These are phyloP conservation scores for Sapayoa aenigma DNA, from an alignment of 2,113 vertebrate genomes.

Conservation along the genomic window DNA sequence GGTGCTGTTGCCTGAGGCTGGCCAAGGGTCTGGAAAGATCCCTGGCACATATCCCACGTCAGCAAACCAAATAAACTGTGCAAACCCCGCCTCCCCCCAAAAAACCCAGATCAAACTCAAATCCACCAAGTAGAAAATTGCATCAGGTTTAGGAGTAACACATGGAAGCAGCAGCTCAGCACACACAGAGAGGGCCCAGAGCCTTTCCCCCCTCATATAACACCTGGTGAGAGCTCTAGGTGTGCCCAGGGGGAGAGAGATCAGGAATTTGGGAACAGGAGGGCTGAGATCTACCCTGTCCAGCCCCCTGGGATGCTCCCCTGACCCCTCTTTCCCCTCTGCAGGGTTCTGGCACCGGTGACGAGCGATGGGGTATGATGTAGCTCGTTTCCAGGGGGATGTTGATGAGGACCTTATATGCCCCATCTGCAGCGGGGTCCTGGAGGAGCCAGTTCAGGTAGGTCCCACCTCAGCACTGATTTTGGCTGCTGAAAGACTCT, in stretches of 20 bases:
- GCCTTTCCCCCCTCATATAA: neutral
- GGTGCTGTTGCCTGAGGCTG: neutral
- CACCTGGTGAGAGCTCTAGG: neutral
- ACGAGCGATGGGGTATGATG: slow-evolving; percentile 99
- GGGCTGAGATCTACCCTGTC: neutral
- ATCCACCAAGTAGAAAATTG: neutral
- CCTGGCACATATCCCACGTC: rapidly evolving
- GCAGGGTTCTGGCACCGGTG: slow-evolving; percentile 80
- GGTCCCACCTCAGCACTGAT: neutral
- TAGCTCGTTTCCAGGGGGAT: slow-evolving; percentile 96
- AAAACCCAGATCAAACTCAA: too few relatives aligned
- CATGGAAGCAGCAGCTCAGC: neutral
- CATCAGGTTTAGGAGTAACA: neutral
- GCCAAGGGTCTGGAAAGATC: neutral
- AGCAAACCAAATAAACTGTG: neutral
- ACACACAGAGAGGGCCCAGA: neutral
- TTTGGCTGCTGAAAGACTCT: neutral
- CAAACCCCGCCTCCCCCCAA: too few relatives aligned
- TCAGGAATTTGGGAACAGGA: neutral
- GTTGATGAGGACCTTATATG: slow-evolving; percentile 98
- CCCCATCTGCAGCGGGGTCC: slow-evolving; percentile 96
- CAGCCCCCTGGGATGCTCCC: neutral
- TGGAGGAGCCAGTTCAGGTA: slow-evolving; percentile 97
- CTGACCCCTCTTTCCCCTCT: neutral
- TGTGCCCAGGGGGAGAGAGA: neutral